Percentiles rank a stretch among this genome's conserved stretches.
phyloP scores from a whole-genome alignment of 2,113 vertebrate genomes.

The Delphinus delphis region DNA sequence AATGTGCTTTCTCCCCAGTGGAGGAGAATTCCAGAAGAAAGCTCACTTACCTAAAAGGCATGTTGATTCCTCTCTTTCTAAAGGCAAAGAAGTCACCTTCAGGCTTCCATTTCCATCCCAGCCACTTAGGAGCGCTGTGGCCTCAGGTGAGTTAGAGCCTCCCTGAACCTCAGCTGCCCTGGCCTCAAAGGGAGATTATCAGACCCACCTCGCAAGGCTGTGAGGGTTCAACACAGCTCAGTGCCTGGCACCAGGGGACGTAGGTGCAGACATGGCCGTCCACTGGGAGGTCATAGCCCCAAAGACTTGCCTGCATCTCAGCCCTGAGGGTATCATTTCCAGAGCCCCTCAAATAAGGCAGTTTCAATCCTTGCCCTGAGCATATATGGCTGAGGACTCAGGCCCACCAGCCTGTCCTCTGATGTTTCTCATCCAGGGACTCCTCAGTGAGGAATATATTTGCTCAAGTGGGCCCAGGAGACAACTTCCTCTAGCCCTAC shows the following conservation, averaged over 20 bases:
- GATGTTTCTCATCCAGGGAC: not conserved
- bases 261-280: fast-evolving
- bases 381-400: not conserved
- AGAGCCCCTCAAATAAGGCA: not conserved
- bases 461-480: not conserved
- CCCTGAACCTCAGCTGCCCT: not conserved
- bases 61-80: constrained; percentile 19
- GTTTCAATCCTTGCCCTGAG: not conserved
- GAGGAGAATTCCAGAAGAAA: constrained; percentile 25
- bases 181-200: not conserved
- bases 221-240: not conserved
- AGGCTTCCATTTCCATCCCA: not conserved
- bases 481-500: not conserved
- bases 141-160: not conserved
- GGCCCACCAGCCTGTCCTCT: not conserved
- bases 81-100: not conserved
- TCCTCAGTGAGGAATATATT: not conserved
- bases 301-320: not conserved
- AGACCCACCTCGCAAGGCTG: not conserved
- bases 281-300: not conserved
- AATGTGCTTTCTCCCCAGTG: not conserved
- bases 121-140: not conserved
- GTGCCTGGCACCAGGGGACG: not conserved
- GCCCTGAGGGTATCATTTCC: not conserved
- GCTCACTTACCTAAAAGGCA: not conserved